Evolutionary conservation across 2,113 vertebrate genomes (phyloP), one percentile per base, ranked within the genome.

Genomic region (Elaphurus davidianus): DNA sequence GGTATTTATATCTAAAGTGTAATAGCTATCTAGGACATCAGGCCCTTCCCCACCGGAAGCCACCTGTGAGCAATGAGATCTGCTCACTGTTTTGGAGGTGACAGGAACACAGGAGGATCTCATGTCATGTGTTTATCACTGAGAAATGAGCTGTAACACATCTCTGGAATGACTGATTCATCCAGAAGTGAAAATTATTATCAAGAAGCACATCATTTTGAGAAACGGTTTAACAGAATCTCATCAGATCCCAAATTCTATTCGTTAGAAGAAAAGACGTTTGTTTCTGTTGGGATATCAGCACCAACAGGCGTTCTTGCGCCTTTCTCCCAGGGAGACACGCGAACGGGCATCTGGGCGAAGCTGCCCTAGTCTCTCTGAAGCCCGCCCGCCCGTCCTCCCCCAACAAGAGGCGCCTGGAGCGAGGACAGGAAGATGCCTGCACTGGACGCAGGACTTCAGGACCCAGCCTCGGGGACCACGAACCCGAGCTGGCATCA

Each of bases 161-260:
- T 28, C 54, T 67, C 55, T 12, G 36, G 15, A 55, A 60, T 19
- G 21, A 30, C 1, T 19, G 19, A 30, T 28, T 84, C 47, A 67
- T 3, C 36, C 21, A 45, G 85, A 83, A 86, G 55, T 57, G 54
- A 82, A 55, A 59, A 62, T 40, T 25, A 71, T 25, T 55, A 57
- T 50, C 30, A 50, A 60, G 50, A 67, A 92, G 40, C 57, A 94
- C 11, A 43, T 6, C 15, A 54, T 59, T 81, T 89, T 36, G 67
- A 86, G 67, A 59, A 91, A 57, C 79, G 52, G 33, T 43, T 81
- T 54, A 89, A 79, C 52, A 64, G 91, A 94, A 85, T 25, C n/a
- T 62, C 67, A 52, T 7, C 54, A 50, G 92, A 55, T 54, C 71
- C 33, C 55, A 76, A 89, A 47, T 76, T 83, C 64, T 86, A 43